Base-by-base conservation (phyloP, 1,140 invertebrate genomes). In the Eupristina koningsbergeri region DNA sequence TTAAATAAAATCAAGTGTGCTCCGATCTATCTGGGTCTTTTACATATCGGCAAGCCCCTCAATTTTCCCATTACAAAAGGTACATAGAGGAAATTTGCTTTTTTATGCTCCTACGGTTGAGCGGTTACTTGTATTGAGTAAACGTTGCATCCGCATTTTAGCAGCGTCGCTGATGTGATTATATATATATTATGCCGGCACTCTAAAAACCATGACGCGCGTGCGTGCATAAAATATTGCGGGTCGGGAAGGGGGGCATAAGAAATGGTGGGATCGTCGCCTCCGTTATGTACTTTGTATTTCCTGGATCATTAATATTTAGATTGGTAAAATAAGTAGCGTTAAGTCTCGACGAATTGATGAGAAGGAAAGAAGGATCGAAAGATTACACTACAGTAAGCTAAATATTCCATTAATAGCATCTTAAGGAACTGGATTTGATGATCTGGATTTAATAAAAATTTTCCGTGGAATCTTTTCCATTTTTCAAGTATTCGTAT, bases 371-470 rank as follows among this genome's bases (percentile, higher is more conserved):
- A 31, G 22, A 36, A 58, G n/a, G 7, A 50, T 31, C 47, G 69
- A 74, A 58, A 58, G 36, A 34, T 73, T 34, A 34, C 34, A 61
- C 22, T 67, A 64, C 78, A 31, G 9, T 71, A 81, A 50, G 53
- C 80, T 81, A 77, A 83, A 69, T 77, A 77, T 83, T 83, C 74
- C 74, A 83, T 83, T 69, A 82, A 41, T n/a, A 31, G 29, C n/a
- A 50, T 29, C 50, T 45, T 29, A 80, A 34, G 31, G 63, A 64
- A 69, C 50, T 39, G 63, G 39, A 39, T 69, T 80, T n/a, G 36
- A 7, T 41, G 31, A 31, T 0, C 8, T 26, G 22, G 36, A 41
- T 71, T 41, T 39, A 17, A 36, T 71, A 71, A 1, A 0, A 26
- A 19, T 0, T 58, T 26, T 58, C 9, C 26, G 22, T 58, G 22